Base-by-base conservation (phyloP, 1,140 invertebrate species). In the Penaeus japonicus region DNA sequence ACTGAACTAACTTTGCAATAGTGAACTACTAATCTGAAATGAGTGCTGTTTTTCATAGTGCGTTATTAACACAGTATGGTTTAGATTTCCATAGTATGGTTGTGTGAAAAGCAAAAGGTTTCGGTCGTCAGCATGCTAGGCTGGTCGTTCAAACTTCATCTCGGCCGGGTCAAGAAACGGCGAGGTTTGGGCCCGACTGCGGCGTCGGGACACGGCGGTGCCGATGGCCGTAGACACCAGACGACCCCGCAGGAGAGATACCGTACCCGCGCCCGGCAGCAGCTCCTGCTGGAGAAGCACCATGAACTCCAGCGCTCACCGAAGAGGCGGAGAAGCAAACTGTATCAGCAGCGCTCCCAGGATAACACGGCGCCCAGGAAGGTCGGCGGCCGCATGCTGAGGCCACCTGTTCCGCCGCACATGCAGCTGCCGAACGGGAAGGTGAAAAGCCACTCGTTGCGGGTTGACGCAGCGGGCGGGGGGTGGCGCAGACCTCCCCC, bases 141-240 rank as follows among this genome's bases (percentile, higher is more conserved):
- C 53, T 86, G 84, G 84, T 55, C 57, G 73, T 59, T 79, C 54
- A 86, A 86, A 39, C 75, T 86, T n/a, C 84, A 54, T 2, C 35
- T 86, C 20, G 84, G 84, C 7, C 75, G 84, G 32, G 54, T 32
- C 27, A 79, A 62, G 47, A 86, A 86, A 47, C 75, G 84, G 18
- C 73, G 84, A 20, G 84, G 54, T 24, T 35, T 62, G 7, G 54
- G 73, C 17, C 55, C 47, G 20, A 32, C 32, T 39, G 54, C 17
- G 30, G 57, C 27, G 24, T 5, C n/a, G 65, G 39, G 20, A n/a
- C 47, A 20, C 55, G 39, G 54, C 30, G 57, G 73, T 30, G 10
- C 4, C 30, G 65, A 27, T 59, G 7, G 7, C 32, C 84, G 54
- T 18, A 47, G 20, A 24, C 59, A 70, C 59, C 84, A 75, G 54